phyloP scores from a whole-genome alignment of 2,888 invertebrate species.

The Micropterix aruncella region DNA sequence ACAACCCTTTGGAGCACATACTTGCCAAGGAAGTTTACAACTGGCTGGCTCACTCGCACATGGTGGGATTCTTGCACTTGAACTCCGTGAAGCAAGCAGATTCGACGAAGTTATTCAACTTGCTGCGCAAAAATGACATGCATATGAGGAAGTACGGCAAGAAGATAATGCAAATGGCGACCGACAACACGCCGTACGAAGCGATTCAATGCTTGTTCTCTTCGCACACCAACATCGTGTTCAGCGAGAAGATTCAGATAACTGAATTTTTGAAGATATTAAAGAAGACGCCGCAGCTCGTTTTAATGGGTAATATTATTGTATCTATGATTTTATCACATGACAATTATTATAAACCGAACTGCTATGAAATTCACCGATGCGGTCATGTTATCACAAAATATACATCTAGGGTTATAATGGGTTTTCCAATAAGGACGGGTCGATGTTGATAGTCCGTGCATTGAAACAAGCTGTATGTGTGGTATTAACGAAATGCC shows the following conservation, averaged over 20 bases:
- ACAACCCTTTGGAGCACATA: conserved; percentile 59
- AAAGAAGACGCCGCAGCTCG: conserved; percentile 55
- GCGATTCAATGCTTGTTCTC: conserved; percentile 47
- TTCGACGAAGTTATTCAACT: conserved; percentile 45
- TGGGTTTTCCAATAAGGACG: too few species aligned
- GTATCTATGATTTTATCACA: conserved; percentile 1
- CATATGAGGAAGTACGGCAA: conserved; percentile 50
- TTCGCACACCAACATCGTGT: conserved; percentile 51
- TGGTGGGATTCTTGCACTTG: conserved; percentile 57
- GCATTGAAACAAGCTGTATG: too few species aligned
- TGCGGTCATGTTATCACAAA: too few species aligned
- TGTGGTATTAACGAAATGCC: too few species aligned
- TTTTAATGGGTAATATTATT: conserved; percentile 44
- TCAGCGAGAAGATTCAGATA: conserved; percentile 51
- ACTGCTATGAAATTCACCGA: too few species aligned
- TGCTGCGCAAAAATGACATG: conserved; percentile 53
- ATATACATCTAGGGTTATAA: too few species aligned
- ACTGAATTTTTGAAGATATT: conserved; percentile 45
- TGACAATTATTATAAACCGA: conserved; percentile 1
- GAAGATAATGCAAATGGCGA: conserved; percentile 49
- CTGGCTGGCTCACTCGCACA: conserved; percentile 55
- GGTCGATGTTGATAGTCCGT: too few species aligned
- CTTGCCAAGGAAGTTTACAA: conserved; percentile 56
- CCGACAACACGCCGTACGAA: conserved; percentile 53
- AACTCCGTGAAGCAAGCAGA: conserved; percentile 57